A percentile compares a stretch with the other conserved stretches of the same genome.
phyloP scores from a whole-genome alignment of 2,888 invertebrate species.

The Drosophila demipolita region DNA sequence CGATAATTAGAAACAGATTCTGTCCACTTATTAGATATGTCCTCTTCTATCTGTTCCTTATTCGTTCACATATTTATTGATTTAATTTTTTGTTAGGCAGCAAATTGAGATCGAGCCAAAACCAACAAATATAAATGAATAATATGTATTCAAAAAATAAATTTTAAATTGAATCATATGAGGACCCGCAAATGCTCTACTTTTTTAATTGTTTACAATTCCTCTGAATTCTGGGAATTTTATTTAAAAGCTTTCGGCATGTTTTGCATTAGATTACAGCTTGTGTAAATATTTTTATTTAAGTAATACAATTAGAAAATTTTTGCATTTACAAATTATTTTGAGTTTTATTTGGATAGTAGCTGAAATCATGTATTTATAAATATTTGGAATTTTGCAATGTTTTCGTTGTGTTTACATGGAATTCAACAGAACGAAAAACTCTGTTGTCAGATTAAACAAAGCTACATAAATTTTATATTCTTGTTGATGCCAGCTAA shows the following conservation, averaged over 20 bases:
- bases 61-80: not conserved
- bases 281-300: not conserved
- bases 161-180: not conserved
- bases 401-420: not conserved
- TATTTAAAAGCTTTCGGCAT: not conserved
- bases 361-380: not conserved
- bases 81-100: not conserved
- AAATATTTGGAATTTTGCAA: not conserved
- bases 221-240: not conserved
- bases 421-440: not conserved
- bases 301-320: not conserved
- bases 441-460: not conserved
- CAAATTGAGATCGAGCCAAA: not conserved
- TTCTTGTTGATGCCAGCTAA: not conserved
- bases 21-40: not conserved
- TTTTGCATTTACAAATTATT: not conserved
- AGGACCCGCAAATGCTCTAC: slow-evolving; percentile 6
- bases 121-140: not conserved
- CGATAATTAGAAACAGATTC: not conserved
- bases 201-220: not conserved
- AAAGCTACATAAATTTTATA: not conserved
- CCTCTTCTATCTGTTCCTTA: not conserved
- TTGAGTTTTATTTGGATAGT: not conserved
- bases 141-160: not conserved
- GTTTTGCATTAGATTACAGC: not conserved